These are phyloP conservation scores for Sigmodon hispidus DNA, from an alignment of 2,113 vertebrate genomes.

Conservation along the genomic window DNA sequence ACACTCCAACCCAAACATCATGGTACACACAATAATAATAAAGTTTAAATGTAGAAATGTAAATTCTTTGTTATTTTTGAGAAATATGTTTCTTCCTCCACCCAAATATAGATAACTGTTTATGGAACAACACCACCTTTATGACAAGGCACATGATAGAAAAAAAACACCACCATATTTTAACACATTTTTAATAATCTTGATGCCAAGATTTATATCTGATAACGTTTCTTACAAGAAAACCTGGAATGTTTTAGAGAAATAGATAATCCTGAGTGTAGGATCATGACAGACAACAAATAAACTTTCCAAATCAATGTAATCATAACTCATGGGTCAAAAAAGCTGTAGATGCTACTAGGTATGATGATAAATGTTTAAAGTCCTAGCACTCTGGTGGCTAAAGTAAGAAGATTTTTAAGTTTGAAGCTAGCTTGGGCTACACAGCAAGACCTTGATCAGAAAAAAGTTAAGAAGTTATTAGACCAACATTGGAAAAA, in stretches of 20 bases:
- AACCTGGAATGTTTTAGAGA: not conserved
- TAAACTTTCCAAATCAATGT: not conserved
- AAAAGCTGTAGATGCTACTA: not conserved
- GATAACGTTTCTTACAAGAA: not conserved
- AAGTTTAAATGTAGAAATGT: not conserved
- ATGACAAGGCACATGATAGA: not conserved
- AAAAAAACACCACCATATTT: conserved; percentile 2
- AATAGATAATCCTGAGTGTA: not conserved
- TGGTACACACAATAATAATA: not conserved
- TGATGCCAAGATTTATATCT: not conserved
- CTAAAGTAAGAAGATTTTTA: not conserved
- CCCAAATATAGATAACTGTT: not conserved
- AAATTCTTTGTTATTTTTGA: not conserved
- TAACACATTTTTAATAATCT: conserved; percentile 6
- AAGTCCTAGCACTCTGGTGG: not conserved
- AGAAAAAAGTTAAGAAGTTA: not conserved
- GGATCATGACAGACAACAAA: not conserved
- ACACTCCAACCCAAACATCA: not conserved
- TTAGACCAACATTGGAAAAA: not conserved
- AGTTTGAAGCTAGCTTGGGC: not conserved
- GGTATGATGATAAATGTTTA: too few species aligned
- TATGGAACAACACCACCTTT: not conserved
- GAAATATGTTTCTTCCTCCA: not conserved
- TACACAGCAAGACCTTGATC: not conserved
- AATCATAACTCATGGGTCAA: not conserved